Percentiles rank a stretch among this genome's conserved stretches.
phyloP scores from a whole-genome alignment of 2,797 vertebrate species.

The Halcyon badia region DNA sequence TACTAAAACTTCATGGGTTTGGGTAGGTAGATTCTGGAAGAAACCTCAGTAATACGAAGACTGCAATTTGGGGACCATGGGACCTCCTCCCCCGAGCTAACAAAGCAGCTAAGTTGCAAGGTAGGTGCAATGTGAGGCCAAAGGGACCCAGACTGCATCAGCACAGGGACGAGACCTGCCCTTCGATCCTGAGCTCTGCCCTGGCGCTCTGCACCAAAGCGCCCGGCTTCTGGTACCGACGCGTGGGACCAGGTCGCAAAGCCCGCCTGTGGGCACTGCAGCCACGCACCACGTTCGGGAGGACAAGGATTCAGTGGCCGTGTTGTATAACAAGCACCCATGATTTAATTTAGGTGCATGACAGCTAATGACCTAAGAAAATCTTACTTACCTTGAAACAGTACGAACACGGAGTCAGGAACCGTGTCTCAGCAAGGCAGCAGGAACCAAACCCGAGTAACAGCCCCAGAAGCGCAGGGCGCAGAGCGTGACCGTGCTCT shows the following conservation, averaged over 20 bases:
- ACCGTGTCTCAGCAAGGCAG: not conserved
- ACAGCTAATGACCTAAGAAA: slow-evolving; percentile 14
- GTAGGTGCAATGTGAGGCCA: rapidly evolving
- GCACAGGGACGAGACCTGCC: not conserved
- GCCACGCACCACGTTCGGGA: not conserved
- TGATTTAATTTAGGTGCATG: not conserved
- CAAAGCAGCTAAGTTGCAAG: not conserved
- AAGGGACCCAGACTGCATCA: not conserved
- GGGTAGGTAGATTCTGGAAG: not conserved
- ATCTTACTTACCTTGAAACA: not conserved
- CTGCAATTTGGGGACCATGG: not conserved
- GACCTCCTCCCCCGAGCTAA: not conserved
- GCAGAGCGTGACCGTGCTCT: rapidly evolving
- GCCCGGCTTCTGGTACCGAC: rapidly evolving
- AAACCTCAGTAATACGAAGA: not conserved
- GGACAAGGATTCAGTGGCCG: not conserved
- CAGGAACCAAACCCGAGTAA: not conserved
- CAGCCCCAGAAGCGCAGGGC: not conserved
- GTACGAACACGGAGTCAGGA: not conserved
- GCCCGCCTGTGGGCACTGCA: rapidly evolving
- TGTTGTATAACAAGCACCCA: not conserved
- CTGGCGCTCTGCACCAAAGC: not conserved
- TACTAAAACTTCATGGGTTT: not conserved
- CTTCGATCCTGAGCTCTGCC: not conserved
- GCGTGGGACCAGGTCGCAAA: not conserved